These are phyloP conservation scores for Cephonodes hylas DNA, from an alignment of 2,888 invertebrate genomes.

Conservation along the genomic window DNA sequence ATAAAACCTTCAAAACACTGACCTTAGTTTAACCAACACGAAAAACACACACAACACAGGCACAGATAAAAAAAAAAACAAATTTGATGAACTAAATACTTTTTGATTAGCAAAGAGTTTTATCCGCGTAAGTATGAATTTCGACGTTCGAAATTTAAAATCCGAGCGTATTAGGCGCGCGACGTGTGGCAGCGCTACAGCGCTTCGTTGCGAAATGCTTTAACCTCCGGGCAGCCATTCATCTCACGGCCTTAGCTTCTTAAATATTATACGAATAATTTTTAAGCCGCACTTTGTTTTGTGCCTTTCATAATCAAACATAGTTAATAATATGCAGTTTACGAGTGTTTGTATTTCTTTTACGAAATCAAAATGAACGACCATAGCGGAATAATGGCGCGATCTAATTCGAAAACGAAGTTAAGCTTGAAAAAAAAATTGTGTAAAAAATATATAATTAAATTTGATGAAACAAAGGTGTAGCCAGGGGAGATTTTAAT, in stretches of 20 bases:
- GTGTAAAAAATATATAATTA: too few relatives aligned
- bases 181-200: background rate
- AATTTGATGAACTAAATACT: background rate
- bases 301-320: background rate
- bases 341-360: too few relatives aligned
- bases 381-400: too few relatives aligned
- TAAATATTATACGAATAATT: background rate
- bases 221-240: conserved; percentile 15
- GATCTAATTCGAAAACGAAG: too few relatives aligned
- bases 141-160: background rate
- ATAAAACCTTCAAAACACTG: background rate
- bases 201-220: conserved; percentile 11
- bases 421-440: too few relatives aligned
- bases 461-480: too few relatives aligned
- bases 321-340: too few relatives aligned
- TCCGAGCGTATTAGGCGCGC: background rate
- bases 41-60: background rate
- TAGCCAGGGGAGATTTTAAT: too few relatives aligned
- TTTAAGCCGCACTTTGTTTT: conserved; percentile 5
- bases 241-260: conserved; percentile 12
- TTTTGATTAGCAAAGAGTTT: background rate
- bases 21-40: background rate
- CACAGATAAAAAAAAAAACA: background rate
- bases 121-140: background rate
- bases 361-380: too few relatives aligned